Conservation (phyloP, 2,113 vertebrate genomes). For the Mormyrus lacerda region DNA sequence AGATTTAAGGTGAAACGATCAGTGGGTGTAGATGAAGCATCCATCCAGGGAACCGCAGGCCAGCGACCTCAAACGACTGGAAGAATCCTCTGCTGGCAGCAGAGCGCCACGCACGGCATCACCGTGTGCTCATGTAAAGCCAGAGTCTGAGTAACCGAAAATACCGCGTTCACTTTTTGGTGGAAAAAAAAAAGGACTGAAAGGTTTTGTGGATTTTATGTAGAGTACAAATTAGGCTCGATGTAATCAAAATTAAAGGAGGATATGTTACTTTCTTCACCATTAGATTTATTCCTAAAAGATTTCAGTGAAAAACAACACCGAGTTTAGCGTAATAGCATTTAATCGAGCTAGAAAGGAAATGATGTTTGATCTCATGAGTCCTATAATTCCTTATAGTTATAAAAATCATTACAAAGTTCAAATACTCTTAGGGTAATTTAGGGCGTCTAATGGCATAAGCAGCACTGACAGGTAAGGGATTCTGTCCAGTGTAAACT, state of each 20-base stretch:
- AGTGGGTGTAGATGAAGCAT: not conserved
- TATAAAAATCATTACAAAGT: not conserved
- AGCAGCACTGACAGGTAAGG: not conserved
- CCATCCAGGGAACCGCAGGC: not conserved
- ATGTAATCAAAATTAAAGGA: not conserved
- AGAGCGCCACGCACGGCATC: not conserved
- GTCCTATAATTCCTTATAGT: not conserved
- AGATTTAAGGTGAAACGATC: not conserved
- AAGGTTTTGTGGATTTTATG: not conserved
- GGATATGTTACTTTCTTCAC: not conserved
- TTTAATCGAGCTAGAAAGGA: not conserved
- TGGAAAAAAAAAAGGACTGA: not conserved
- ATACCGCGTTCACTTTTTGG: not conserved
- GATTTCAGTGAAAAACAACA: not conserved
- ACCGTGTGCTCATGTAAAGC: not conserved
- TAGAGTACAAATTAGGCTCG: not conserved
- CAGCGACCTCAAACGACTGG: not conserved
- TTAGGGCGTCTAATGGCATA: not conserved
- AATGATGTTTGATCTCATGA: not conserved
- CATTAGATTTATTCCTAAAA: not conserved
- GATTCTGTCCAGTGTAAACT: not conserved
- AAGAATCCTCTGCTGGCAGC: not conserved
- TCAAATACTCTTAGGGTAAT: not conserved
- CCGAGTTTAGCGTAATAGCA: not conserved
- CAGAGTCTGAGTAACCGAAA: not conserved